phyloP scores from a whole-genome alignment of 1,140 invertebrate genomes.

The Odontomachus brunneus region DNA sequence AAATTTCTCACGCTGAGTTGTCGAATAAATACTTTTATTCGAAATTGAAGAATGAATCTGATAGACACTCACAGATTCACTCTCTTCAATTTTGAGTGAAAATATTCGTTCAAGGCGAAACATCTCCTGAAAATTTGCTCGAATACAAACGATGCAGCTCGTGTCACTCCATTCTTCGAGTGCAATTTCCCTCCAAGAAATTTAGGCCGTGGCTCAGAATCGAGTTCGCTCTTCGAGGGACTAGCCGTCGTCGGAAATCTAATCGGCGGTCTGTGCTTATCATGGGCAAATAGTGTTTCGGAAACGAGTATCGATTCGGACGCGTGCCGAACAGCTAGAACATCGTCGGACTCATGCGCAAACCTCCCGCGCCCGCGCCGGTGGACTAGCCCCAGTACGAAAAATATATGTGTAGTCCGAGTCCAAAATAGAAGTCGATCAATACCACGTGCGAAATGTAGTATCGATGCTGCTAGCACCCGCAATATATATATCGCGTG shows the following conservation, averaged over 20 bases:
- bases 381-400: slow-evolving; percentile 32
- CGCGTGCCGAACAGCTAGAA: neutral
- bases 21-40: too few relatives aligned
- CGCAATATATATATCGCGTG: neutral
- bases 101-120: too few relatives aligned
- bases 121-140: too few relatives aligned
- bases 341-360: slow-evolving; percentile 38
- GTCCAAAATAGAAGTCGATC: slow-evolving; percentile 52
- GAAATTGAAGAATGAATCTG: too few relatives aligned
- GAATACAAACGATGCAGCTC: too few relatives aligned
- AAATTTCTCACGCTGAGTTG: too few relatives aligned
- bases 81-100: too few relatives aligned
- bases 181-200: too few relatives aligned
- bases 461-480: slow-evolving; percentile 10
- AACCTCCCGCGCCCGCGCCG: neutral
- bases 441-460: slow-evolving; percentile 38
- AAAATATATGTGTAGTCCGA: slow-evolving; percentile 26
- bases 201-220: too few relatives aligned
- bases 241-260: neutral
- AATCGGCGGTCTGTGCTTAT: neutral
- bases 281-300: neutral
- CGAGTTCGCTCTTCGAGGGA: too few relatives aligned
- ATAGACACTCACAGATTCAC: too few relatives aligned
- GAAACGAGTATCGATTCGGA: slow-evolving; percentile 35
- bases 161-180: too few relatives aligned